Evolutionary conservation across 2,888 invertebrate species (phyloP).

Genomic region (Dryobotodes eremita): DNA sequence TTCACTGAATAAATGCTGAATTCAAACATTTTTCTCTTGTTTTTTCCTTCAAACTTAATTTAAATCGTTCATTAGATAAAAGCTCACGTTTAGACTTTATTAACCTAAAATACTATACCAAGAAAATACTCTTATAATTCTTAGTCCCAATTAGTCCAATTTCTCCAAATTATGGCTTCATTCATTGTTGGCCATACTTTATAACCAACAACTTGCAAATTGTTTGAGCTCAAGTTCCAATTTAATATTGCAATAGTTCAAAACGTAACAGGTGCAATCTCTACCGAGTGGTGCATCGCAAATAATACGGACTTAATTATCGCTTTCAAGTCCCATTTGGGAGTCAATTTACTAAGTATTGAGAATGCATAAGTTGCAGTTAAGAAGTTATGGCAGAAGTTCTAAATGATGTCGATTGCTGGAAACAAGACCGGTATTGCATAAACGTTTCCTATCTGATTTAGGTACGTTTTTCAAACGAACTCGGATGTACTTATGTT

Average conservation of each 20-base stretch:
- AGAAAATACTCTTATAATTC: neutral
- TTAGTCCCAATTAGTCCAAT: conserved; percentile 25
- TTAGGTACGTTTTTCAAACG: neutral
- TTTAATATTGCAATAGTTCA: conserved; percentile 53
- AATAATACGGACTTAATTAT: conserved; percentile 55
- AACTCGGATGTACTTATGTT: too few relatives aligned
- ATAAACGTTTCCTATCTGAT: neutral
- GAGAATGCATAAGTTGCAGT: conserved; percentile 28
- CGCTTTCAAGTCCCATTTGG: conserved; percentile 23
- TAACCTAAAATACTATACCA: neutral
- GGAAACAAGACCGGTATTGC: neutral
- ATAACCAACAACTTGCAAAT: conserved; percentile 34
- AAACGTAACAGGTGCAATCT: conserved; percentile 57
- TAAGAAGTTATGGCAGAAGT: conserved; percentile 12
- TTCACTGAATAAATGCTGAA: neutral
- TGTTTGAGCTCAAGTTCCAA: conserved; percentile 35
- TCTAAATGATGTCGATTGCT: neutral
- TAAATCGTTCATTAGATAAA: neutral
- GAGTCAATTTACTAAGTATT: conserved; percentile 41
- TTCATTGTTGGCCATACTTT: neutral
- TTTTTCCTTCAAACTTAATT: neutral
- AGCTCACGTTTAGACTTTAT: neutral
- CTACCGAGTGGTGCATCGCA: conserved; percentile 34
- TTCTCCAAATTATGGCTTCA: conserved; percentile 22
- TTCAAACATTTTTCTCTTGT: neutral